Conservation (phyloP, 2,888 invertebrate species). For the Campoplex capitator region DNA sequence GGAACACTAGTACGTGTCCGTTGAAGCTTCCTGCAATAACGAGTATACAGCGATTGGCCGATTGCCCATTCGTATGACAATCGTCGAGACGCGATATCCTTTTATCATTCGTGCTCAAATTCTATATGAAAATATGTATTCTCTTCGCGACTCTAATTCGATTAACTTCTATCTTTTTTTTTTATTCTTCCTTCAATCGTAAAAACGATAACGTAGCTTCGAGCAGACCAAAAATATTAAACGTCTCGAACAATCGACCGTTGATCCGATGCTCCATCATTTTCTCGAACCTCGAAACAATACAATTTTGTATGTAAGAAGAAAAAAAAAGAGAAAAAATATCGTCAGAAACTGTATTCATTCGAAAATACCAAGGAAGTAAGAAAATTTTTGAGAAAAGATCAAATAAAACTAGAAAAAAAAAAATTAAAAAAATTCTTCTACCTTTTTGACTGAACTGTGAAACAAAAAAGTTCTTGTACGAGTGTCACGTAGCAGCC, state of each 20-base stretch:
- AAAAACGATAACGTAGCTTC: background rate
- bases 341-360: background rate
- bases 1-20: slow-evolving; percentile 68
- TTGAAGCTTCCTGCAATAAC: slow-evolving; percentile 70
- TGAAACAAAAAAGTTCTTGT: background rate
- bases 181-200: background rate
- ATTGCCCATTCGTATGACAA: slow-evolving; percentile 68
- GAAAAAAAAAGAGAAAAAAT: background rate
- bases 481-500: slow-evolving; percentile 1
- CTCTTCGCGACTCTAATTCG: slow-evolving; percentile 26
- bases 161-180: background rate
- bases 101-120: slow-evolving; percentile 66
- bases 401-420: background rate
- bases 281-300: background rate
- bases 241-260: background rate
- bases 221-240: background rate
- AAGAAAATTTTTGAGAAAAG: background rate
- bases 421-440: slow-evolving; percentile 12
- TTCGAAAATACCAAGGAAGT: background rate
- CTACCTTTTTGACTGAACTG: background rate
- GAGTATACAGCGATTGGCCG: slow-evolving; percentile 59
- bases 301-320: background rate
- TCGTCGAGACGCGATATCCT: slow-evolving; percentile 68
- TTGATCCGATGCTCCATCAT: background rate
- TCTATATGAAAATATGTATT: slow-evolving; percentile 37